Evolutionary conservation across 2,888 invertebrate genomes (phyloP).

Genomic region (Oxystoma pomonae): DNA sequence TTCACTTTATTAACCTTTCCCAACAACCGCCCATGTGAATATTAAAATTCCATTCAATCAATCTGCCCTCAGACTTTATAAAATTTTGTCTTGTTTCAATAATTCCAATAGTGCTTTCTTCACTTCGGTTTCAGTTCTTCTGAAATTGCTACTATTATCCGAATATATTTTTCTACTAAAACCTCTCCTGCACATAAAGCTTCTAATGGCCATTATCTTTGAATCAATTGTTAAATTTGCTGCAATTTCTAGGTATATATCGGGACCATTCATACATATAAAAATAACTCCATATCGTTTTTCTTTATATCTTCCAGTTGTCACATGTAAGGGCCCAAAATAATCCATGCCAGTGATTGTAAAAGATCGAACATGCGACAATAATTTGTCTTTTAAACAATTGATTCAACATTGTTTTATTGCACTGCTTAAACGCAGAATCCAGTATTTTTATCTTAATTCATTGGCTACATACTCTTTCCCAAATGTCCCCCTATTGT

Average conservation of each 20-base stretch:
- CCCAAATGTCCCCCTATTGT: not conserved
- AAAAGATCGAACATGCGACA: conserved; percentile 5
- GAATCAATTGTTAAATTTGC: conserved; percentile 5
- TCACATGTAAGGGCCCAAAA: conserved; percentile 15
- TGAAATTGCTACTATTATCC: conserved; percentile 10
- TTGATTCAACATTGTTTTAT: not conserved
- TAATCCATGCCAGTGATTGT: conserved; percentile 11
- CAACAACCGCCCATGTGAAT: not conserved
- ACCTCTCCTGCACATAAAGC: conserved; percentile 8
- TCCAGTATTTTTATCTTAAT: not conserved
- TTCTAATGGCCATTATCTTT: conserved; percentile 10
- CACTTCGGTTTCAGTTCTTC: not conserved
- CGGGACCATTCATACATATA: conserved; percentile 10
- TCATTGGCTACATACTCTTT: not conserved
- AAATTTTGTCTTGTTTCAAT: not conserved
- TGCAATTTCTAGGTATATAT: conserved; percentile 8
- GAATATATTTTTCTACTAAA: conserved; percentile 4
- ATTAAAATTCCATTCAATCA: not conserved
- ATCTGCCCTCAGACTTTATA: not conserved
- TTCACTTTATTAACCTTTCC: not conserved
- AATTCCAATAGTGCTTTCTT: not conserved
- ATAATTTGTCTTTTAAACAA: not conserved
- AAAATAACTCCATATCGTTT: conserved; percentile 16
- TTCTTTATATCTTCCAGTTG: conserved; percentile 12
- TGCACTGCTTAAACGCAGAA: not conserved